Base-by-base conservation (phyloP, 2,888 invertebrate species). In the Torymus tubicola region DNA sequence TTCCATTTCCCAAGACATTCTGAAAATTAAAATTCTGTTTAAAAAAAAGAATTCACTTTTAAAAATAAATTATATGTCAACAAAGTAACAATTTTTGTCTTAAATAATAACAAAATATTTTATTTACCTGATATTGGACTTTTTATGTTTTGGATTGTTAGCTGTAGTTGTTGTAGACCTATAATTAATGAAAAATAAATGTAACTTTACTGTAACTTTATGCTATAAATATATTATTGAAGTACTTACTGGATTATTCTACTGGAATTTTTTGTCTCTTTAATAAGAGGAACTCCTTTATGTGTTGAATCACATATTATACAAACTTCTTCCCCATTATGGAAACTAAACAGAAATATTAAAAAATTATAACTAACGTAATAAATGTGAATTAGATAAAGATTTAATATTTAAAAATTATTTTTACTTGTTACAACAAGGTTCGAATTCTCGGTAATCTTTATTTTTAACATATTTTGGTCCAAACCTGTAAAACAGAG, bases 351-450 rank as follows among this genome's bases (percentile, higher is more conserved):
- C 75, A 21, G 64, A 16, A 31, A 63, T 58, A 70, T 64, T 69
- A 16, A 18, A 16, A 58, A 2, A 61, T 63, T 21, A 61, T 21
- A 52, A 55, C 11, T 18, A 60, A 3, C 14, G 3, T 58, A 53
- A 55, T 42, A n/a, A 18, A 57, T 63, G 21, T 18, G 5, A 65
- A 53, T 64, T 42, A n/a, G 18, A 57, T 63, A 50, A 42, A 16
- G 5, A 57, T 42, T 50, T 13, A 24, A 1, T 60, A 50, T 21
- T 52, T n/a, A 12, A 42, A 31, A 63, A 55, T 21, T 61, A 21
- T 77, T 77, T 73, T 57, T 18, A 82, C 82, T 78, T 75, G 10
- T 16, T 2, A 65, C 82, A 82, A n/a, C 82, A 82, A 4, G 82
- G 82, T 8, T 82, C 75, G 57, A 82, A 82, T 18, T 82, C 82